Evolutionary conservation across 2,888 invertebrate genomes (phyloP).

Genomic region (Caenorhabditis auriculariae): DNA sequence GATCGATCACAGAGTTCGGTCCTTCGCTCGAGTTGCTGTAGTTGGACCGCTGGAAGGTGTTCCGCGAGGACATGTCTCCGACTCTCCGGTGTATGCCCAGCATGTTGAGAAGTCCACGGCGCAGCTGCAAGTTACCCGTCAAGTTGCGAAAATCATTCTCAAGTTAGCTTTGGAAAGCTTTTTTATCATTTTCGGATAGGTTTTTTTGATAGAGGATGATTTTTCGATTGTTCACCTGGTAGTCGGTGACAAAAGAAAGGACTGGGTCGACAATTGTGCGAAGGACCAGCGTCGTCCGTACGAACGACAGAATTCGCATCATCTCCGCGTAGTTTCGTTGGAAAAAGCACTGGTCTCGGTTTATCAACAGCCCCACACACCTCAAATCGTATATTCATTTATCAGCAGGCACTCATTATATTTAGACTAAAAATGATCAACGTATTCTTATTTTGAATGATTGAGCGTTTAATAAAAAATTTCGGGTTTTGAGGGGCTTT

Average conservation of each 20-base stretch:
- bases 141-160: neutral
- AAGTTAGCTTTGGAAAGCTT: slow-evolving; percentile 1
- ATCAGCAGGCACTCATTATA: neutral
- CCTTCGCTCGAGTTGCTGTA: slow-evolving; percentile 16
- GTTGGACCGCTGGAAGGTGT: slow-evolving; percentile 14
- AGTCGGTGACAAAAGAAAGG: slow-evolving; percentile 55
- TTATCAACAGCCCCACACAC: slow-evolving; percentile 43
- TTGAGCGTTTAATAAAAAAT: too few relatives aligned
- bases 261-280: slow-evolving; percentile 57
- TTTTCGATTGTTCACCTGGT: slow-evolving; percentile 38
- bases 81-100: slow-evolving; percentile 18
- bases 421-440: neutral
- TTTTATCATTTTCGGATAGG: neutral
- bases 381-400: slow-evolving; percentile 21
- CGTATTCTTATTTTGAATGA: too few relatives aligned
- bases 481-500: too few relatives aligned
- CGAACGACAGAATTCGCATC: slow-evolving; percentile 44
- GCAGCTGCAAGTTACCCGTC: slow-evolving; percentile 13
- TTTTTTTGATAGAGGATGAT: neutral
- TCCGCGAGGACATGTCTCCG: slow-evolving; percentile 9
- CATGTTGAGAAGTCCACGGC: slow-evolving; percentile 25
- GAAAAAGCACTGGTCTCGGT: slow-evolving; percentile 49
- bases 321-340: slow-evolving; percentile 47
- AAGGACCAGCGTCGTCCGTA: slow-evolving; percentile 39
- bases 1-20: slow-evolving; percentile 24